A percentile compares a stretch with the other conserved stretches of the same genome.
Conservation (phyloP, 2,888 invertebrate species). For the Callyntrura sp. region DNA sequence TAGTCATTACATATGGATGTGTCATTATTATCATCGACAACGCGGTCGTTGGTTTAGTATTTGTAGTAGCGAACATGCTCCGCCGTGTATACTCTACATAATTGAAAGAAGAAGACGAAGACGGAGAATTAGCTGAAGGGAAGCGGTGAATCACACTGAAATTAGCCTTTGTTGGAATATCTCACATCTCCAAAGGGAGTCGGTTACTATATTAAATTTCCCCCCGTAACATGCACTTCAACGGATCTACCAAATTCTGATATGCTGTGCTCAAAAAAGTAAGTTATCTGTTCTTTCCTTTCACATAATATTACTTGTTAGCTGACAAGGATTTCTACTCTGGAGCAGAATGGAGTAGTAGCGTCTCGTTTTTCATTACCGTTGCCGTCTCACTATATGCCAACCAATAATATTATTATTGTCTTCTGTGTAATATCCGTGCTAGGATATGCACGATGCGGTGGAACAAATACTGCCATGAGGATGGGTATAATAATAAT, state of each 20-base stretch:
- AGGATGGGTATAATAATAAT: not conserved
- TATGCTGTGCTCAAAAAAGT: not conserved
- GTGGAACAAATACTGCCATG: no score
- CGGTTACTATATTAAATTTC: slow-evolving; percentile 44
- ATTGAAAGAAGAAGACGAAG: not conserved
- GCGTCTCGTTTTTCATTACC: not conserved
- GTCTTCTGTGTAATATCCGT: no score
- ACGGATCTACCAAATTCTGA: not conserved
- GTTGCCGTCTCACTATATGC: no score
- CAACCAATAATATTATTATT: no score
- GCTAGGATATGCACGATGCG: not conserved
- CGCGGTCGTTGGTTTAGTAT: not conserved
- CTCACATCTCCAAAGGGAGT: slow-evolving; percentile 65
- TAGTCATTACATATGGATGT: no score
- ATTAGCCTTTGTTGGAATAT: slow-evolving; percentile 64
- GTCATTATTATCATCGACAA: no score
- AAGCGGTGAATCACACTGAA: slow-evolving; percentile 51
- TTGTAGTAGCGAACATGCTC: not conserved
- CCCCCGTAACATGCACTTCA: not conserved
- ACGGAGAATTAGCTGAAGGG: slow-evolving; percentile 17
- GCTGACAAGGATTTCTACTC: not conserved
- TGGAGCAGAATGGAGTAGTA: not conserved
- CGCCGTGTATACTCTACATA: no score
- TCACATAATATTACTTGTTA: not conserved
- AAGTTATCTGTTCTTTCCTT: not conserved